Evolutionary conservation across 2,113 vertebrate species (phyloP), one percentile per base, ranked within the genome.

Genomic region (Rhinoderma darwinii): DNA sequence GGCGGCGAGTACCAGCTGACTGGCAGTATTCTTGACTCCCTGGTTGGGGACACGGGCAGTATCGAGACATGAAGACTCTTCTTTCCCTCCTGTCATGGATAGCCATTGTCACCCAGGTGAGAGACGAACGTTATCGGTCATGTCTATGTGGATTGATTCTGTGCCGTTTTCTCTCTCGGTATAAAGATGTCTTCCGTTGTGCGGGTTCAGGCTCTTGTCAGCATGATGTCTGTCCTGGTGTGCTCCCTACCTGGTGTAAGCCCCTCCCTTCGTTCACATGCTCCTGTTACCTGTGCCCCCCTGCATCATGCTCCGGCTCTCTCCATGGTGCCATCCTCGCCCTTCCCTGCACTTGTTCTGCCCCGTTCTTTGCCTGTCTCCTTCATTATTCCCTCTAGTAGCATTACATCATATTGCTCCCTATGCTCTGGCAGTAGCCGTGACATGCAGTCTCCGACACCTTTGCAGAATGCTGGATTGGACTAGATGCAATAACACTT

Each of bases 1-100:
- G 63, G 63, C 61, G 35, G 47, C 70, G 84, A 80, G 76, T 54
- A 86, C 35, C 84, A 86, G 84, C 76, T 86, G 76, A 86, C 63
- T 77, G 35, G 37, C 47, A 27, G 59, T 44, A 20, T 79, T n/a
- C 25, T 63, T 37, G n/a, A n/a, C 27, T 50, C 12, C 47, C 30
- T 20, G 84, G 63, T 4, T 22, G 44, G 47, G 47, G 75, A 32
- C 75, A 20, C 22, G 54, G 35, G 18, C 54, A 18, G 56, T 2
- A 61, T n/a, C 1, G 10, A 50, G 70, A 35, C 17, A 86, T 86
- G 84, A 86, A 68, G 44, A 2, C 35, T 41, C 44, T 37, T 22
- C 11, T n/a, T 2, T 8, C 72, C 5, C 41, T 86, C 8, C 76
- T 86, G 18, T 9, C 44, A 22, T 80, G 59, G 61, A 39, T 9